These are phyloP conservation scores for Trachemys scripta DNA, from an alignment of 2,113 vertebrate species.

Conservation along the genomic window DNA sequence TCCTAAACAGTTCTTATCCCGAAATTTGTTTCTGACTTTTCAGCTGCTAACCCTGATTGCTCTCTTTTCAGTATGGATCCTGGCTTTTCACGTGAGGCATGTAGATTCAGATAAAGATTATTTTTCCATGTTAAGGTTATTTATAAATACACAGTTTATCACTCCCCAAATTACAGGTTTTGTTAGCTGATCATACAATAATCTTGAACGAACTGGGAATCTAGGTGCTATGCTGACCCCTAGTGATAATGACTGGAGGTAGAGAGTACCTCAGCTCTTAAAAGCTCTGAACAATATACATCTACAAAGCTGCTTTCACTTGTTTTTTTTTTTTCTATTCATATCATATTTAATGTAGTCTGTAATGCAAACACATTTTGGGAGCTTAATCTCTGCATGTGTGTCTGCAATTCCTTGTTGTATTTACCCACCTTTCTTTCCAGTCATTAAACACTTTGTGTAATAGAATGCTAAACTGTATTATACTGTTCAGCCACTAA, in stretches of 20 bases:
- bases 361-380: not conserved
- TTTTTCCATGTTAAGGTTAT: not conserved
- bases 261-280: not conserved
- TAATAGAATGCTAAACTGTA: too few species aligned
- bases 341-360: not conserved
- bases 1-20: not conserved
- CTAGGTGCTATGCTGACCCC: constrained; percentile 61
- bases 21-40: not conserved
- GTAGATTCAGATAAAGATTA: not conserved
- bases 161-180: not conserved
- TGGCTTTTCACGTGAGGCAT: not conserved
- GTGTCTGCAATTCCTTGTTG: not conserved
- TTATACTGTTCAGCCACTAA: too few species aligned
- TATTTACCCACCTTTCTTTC: not conserved
- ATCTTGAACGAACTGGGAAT: not conserved
- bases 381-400: not conserved
- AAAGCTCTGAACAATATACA: accelerated
- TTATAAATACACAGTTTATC: not conserved
- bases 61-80: not conserved
- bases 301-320: accelerated
- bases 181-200: not conserved
- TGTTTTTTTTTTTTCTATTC: not conserved
- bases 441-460: not conserved
- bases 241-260: constrained; percentile 36
- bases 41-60: not conserved